Evolutionary conservation across 2,113 vertebrate species (phyloP).

Genomic region (Eulemur macaco): DNA sequence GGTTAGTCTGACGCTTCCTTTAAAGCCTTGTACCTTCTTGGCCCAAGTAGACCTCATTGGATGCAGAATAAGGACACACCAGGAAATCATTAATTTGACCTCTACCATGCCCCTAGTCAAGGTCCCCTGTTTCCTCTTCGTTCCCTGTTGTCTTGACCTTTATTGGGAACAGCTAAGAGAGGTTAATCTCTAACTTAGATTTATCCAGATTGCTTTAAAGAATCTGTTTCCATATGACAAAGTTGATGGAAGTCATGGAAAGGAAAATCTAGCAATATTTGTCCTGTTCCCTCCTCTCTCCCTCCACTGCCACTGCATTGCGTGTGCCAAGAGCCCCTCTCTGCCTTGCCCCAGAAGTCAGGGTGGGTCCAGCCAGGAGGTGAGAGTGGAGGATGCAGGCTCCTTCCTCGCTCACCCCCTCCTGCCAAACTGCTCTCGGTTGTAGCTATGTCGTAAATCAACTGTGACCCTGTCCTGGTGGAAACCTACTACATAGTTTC

Average conservation of each 20-base stretch:
- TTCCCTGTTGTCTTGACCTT: background rate
- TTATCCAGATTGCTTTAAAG: background rate
- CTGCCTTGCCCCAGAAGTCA: background rate
- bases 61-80: background rate
- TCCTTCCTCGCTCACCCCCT: background rate
- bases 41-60: background rate
- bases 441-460: background rate
- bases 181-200: background rate
- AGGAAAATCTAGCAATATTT: background rate
- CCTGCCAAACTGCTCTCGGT: background rate
- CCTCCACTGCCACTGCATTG: background rate
- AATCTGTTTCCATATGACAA: background rate
- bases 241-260: background rate
- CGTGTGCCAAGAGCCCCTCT: background rate
- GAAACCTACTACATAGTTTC: background rate
- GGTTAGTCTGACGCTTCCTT: background rate
- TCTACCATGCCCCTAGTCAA: background rate
- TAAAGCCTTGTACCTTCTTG: background rate
- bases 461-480: background rate
- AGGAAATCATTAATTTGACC: background rate
- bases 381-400: rapidly evolving
- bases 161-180: background rate
- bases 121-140: background rate
- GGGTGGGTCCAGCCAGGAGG: background rate
- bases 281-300: background rate